Percentiles rank a stretch among this genome's conserved stretches.
phyloP scores from a whole-genome alignment of 2,888 invertebrate species.

The Callosobruchus maculatus region DNA sequence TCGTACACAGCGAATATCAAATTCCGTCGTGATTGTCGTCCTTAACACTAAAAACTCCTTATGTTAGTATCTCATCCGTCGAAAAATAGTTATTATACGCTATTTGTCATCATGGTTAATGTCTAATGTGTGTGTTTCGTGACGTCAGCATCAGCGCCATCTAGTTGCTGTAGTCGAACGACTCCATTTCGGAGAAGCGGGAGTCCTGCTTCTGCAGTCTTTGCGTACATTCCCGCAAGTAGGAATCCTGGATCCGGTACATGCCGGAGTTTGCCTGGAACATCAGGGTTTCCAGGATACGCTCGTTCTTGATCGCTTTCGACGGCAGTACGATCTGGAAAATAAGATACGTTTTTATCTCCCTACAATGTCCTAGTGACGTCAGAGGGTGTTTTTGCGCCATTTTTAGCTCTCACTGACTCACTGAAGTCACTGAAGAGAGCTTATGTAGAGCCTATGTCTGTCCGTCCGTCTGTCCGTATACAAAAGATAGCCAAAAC shows the following conservation, averaged over 20 bases:
- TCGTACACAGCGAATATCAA: neutral
- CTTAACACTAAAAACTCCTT: neutral
- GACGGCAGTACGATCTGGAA: conserved; percentile 80
- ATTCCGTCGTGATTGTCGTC: neutral
- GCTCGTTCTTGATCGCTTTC: conserved; percentile 88
- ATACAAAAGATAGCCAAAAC: no score
- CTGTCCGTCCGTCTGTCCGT: no score
- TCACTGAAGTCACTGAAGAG: no score
- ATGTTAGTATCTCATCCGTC: neutral
- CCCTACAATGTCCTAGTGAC: neutral
- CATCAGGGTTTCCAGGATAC: conserved; percentile 88
- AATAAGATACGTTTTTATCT: neutral
- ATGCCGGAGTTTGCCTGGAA: conserved; percentile 91
- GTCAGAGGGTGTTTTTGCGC: no score
- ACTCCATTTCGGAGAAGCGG: conserved; percentile 76
- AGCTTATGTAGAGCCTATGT: no score
- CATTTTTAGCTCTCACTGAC: no score
- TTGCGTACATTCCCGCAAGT: conserved; percentile 82
- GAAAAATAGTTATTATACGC: neutral
- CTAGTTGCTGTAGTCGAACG: conserved; percentile 63
- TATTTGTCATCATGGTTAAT: neutral
- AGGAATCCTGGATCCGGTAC: conserved; percentile 85
- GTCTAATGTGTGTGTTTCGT: neutral
- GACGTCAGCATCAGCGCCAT: no score
- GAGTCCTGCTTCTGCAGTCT: conserved; percentile 86